A percentile compares a stretch with the other conserved stretches of the same genome.
phyloP scores from a whole-genome alignment of 2,113 vertebrate genomes.

The Erythrocercus mccallii region DNA sequence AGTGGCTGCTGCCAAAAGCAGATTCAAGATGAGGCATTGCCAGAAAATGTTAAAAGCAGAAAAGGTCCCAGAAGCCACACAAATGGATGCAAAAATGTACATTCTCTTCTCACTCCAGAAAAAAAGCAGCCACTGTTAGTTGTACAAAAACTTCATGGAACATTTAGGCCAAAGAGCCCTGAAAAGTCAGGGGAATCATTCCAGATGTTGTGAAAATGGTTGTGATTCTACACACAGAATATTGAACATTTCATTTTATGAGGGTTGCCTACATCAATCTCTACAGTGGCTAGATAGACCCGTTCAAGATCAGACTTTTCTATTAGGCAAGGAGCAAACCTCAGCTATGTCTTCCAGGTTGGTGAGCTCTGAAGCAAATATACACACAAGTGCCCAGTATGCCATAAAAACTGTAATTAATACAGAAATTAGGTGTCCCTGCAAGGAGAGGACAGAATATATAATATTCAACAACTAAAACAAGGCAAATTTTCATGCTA shows the following conservation, averaged over 20 bases:
- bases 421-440: not conserved
- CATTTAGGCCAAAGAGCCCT: not conserved
- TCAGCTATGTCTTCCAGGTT: not conserved
- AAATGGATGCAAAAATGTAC: not conserved
- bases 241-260: not conserved
- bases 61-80: not conserved
- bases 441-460: not conserved
- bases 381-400: not conserved
- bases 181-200: not conserved
- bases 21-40: not conserved
- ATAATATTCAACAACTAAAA: not conserved
- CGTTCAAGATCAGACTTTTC: not conserved
- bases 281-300: not conserved
- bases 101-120: not conserved
- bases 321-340: not conserved
- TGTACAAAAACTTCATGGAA: not conserved
- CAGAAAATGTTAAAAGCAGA: conserved; percentile 29
- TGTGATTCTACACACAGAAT: not conserved
- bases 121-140: not conserved
- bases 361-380: not conserved
- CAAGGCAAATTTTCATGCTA: not conserved
- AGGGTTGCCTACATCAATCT: not conserved
- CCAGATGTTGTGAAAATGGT: not conserved
- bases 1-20: not conserved
- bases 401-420: not conserved